Conservation (phyloP, 2,797 vertebrate genomes). For the Percopsis omiscomaycus region DNA sequence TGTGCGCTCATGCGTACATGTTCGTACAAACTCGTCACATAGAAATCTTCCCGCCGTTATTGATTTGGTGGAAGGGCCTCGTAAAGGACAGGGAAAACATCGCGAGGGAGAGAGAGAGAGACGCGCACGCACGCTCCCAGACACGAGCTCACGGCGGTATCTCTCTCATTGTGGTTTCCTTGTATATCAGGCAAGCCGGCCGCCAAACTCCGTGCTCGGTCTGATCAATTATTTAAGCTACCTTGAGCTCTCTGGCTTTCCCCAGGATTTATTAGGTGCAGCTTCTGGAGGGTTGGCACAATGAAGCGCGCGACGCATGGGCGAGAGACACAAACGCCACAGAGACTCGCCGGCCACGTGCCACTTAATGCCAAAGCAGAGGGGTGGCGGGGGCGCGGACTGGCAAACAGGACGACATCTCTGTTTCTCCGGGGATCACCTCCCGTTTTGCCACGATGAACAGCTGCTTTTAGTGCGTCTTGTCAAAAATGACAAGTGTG, state of each 20-base stretch:
- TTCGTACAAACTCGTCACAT: slow-evolving; percentile 38
- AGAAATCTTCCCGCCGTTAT: slow-evolving; percentile 35
- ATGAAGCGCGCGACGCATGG: slow-evolving; percentile 22
- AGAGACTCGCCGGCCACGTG: slow-evolving; percentile 52
- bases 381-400: slow-evolving; percentile 8
- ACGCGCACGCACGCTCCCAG: slow-evolving; percentile 21
- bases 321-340: slow-evolving; percentile 50
- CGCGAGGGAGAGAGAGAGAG: neutral
- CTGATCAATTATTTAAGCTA: slow-evolving; percentile 76
- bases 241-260: slow-evolving; percentile 68
- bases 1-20: slow-evolving; percentile 28
- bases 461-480: slow-evolving; percentile 22
- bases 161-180: slow-evolving; percentile 65
- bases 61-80: slow-evolving; percentile 41
- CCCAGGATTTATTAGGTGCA: slow-evolving; percentile 69
- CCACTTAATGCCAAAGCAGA: slow-evolving; percentile 53
- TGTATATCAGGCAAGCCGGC: slow-evolving; percentile 65
- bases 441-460: slow-evolving; percentile 26
- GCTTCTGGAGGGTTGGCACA: slow-evolving; percentile 63
- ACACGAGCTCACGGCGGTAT: slow-evolving; percentile 46
- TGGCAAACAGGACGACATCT: slow-evolving; percentile 28
- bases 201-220: slow-evolving; percentile 61
- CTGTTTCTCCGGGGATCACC: slow-evolving; percentile 30
- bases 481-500: slow-evolving; percentile 23
- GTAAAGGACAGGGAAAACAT: slow-evolving; percentile 28